Evolutionary conservation across 2,113 vertebrate genomes (phyloP), one percentile per base, ranked within the genome.

Genomic region (Alaudala cheleensis): DNA sequence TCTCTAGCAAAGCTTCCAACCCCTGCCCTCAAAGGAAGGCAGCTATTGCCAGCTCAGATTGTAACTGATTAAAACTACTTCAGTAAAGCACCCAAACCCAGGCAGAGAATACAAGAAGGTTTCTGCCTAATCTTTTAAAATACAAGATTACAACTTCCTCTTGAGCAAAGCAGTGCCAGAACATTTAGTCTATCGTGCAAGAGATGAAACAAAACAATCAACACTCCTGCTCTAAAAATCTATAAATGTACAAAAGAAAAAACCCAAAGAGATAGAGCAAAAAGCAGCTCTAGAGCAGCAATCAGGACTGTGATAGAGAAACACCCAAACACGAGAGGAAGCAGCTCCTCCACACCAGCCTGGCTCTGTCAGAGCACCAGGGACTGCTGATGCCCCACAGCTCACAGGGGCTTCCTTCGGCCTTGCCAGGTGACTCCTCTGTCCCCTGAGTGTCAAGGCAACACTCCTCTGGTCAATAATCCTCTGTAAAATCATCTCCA

Each of bases 291-390:
- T 4, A 26, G 20, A 42, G 29, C 39, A 79, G 33, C 71, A 66
- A 17, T 21, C 21, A 34, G 18, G 71, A 65, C 67, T 67, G 57
- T 66, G 67, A 78, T 7, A 11, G 3, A 7, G 6, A 8, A n/a
- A 4, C 3, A 65, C 28, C n/a, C 80, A 50, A 67, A 79, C 70
- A 51, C 7, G 9, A 8, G 22, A 17, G 51, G 9, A 57, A 19
- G 4, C 56, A 58, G 4, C 60, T 47, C n/a, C 23, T 8, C 34
- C 44, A 20, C 1, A 14, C 0, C 7, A 6, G 4, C 31, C 19
- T 1, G 4, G 7, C 50, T 10, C 54, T 44, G 66, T 21, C 77
- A 33, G 28, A 49, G 60, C 67, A 23, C 25, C 65, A 82, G 20
- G 31, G 9, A 4, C 0, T 22, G 31, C 9, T 22, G 18, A 9